Percentiles rank a stretch among this genome's conserved stretches.
Conservation (phyloP, 2,113 vertebrate species). For the Tragelaphus buxtoni region DNA sequence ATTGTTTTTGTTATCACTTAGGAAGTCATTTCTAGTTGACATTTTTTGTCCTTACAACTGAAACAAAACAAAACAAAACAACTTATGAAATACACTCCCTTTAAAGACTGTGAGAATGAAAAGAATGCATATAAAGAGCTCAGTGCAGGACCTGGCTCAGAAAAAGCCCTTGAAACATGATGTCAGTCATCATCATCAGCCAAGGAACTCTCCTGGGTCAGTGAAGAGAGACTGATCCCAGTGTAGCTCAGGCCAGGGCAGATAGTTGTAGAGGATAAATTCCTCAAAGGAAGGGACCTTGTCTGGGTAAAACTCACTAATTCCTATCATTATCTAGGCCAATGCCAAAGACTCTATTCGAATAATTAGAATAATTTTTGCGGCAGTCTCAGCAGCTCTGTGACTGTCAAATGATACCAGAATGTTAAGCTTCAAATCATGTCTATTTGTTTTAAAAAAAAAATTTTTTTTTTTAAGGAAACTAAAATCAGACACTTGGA, state of each 20-base stretch:
- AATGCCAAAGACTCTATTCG: not conserved
- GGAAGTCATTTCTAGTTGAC: not conserved
- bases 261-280: not conserved
- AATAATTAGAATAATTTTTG: constrained; percentile 14
- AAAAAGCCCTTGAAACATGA: not conserved
- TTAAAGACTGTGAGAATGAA: not conserved
- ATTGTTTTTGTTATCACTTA: not conserved
- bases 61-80: not conserved
- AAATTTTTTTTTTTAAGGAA: not conserved
- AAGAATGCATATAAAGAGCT: not conserved
- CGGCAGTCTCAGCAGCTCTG: not conserved
- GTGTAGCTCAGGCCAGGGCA: not conserved
- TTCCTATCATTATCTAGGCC: not conserved
- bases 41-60: not conserved
- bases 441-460: not conserved
- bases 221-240: not conserved
- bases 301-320: constrained; percentile 1
- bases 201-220: not conserved
- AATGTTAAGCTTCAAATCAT: constrained; percentile 45
- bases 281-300: not conserved
- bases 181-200: not conserved
- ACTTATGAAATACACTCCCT: not conserved
- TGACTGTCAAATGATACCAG: constrained; percentile 17
- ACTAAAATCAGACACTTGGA: constrained; percentile 61
- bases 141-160: not conserved